Evolutionary conservation across 2,888 invertebrate species (phyloP).

Genomic region (Drosophila mimica): DNA sequence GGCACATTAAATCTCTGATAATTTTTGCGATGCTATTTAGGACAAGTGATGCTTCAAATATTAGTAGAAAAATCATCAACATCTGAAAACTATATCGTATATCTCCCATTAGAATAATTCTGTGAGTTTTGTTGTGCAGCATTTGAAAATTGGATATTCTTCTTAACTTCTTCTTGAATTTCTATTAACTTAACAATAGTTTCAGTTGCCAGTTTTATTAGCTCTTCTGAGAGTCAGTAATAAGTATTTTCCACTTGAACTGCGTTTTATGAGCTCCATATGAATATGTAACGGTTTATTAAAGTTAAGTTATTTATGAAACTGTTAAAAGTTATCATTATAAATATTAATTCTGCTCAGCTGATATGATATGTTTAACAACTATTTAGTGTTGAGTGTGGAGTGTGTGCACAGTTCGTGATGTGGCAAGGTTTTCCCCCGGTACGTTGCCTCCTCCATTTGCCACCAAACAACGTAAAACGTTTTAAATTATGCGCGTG

Average conservation of each 20-base stretch:
- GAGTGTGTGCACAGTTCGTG: slow-evolving; percentile 58
- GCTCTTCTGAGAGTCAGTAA: background rate
- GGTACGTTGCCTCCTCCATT: slow-evolving; percentile 17
- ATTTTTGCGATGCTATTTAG: no score
- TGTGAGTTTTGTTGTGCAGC: accelerated
- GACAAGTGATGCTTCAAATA: background rate
- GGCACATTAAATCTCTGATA: no score
- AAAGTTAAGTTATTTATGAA: background rate
- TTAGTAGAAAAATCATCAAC: background rate
- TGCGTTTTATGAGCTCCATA: background rate
- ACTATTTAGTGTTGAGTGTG: slow-evolving; percentile 22
- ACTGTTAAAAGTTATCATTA: background rate
- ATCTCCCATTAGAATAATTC: background rate
- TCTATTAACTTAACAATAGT: background rate
- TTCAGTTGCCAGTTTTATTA: background rate
- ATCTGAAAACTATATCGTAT: background rate
- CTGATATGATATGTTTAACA: slow-evolving; percentile 1
- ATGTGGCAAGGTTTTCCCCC: slow-evolving; percentile 23
- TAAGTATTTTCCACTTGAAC: background rate
- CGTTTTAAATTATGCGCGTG: slow-evolving; percentile 75
- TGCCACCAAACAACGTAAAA: slow-evolving; percentile 42
- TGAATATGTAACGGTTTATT: background rate
- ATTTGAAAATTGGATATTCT: background rate
- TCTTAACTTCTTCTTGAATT: background rate
- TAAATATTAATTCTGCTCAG: background rate